Evolutionary conservation across 2,888 invertebrate species (phyloP), one percentile per base, ranked within the genome.

Genomic region (Subacronicta megacephala): DNA sequence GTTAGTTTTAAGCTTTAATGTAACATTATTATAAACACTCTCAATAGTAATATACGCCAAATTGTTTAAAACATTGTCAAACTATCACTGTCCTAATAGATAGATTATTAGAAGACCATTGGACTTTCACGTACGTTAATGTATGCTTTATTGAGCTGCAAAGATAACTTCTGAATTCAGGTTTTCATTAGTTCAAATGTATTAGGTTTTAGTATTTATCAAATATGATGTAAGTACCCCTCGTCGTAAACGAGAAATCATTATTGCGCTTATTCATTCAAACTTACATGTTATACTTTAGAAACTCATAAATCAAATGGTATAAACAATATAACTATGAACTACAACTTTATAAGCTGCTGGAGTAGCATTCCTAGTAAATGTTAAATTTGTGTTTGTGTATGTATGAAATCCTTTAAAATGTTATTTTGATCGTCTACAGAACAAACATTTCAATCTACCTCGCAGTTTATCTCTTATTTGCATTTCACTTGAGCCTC

Each of bases 1-100:
- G 84, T 89, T 90, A 90, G 89, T 82, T 59, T 71, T 92, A 90
- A 91, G 89, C 83, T 89, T 87, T 87, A 89, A 87, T 83, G 81
- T 90, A 81, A 81, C 80, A 67, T 72, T 72, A 65, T 75, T 43
- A 46, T 17, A 52, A 54, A 51, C 42, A 61, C 44, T 58, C 44
- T 58, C 60, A 57, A 65, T 58, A 61, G 53, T 55, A 56, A 54
- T 45, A 17, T 46, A 64, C 35, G 51, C 57, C 43, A 66, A 52
- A 66, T 68, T 60, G 47, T 69, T 71, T 7, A 45, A 52, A 46
- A 10, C 10, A 10, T 26, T 26, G 26, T 26, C 10, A 10, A 64
- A 12, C 15, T 47, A 43, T 50, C 36, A 35, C 51, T 56, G 44
- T 53, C 47, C 33, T 35, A 17, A 37, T 36, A 40, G 51, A 26